Base-by-base conservation (phyloP, 2,797 vertebrate species). In the Diplodus sargus region DNA sequence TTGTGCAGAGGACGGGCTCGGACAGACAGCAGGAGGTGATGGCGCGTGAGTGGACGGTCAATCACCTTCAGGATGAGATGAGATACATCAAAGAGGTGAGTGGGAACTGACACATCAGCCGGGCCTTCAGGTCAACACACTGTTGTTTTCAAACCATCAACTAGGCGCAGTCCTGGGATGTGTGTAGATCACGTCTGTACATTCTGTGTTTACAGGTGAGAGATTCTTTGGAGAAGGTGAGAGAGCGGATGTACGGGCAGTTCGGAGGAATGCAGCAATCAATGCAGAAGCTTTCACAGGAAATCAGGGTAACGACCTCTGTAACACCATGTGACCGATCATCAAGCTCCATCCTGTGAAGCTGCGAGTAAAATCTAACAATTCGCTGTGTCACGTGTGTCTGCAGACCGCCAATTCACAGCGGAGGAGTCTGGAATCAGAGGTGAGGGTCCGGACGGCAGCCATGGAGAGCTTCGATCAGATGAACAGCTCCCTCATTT, bases 251-350 rank as follows among this genome's bases (percentile, higher is more conserved):
- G 97, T 99, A 97, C 2, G 97, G 98, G 15, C 97, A 99, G 93
- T 98, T 98, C 34, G 97, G 97, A 71, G 97, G 97, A 81, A 99
- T 99, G 97, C 97, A 97, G 90, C 95, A 96, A 90, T 97, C 97
- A 81, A 95, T 99, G 89, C 95, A 96, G 60, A 96, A 96, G 81
- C 97, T 99, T 61, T 96, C 97, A 0, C 95, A 95, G 78, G 97
- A 99, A 77, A 94, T 99, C 78, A 96, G 92, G 86, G 98, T 99
- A 93, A 95, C 91, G 81, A 61, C 61, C 56, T 49, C 58, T 47
- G 23, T 17, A 69, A 53, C 42, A 58, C 2, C 20, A 51, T n/a
- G 47, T 45, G 39, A 72, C 25, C 6, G 3, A 48, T 23, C 20
- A 71, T 74, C 52, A 77, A 74, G 30, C 49, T 70, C n/a, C 23